phyloP scores from a whole-genome alignment of 2,113 vertebrate species.

The Oplegnathus fasciatus region DNA sequence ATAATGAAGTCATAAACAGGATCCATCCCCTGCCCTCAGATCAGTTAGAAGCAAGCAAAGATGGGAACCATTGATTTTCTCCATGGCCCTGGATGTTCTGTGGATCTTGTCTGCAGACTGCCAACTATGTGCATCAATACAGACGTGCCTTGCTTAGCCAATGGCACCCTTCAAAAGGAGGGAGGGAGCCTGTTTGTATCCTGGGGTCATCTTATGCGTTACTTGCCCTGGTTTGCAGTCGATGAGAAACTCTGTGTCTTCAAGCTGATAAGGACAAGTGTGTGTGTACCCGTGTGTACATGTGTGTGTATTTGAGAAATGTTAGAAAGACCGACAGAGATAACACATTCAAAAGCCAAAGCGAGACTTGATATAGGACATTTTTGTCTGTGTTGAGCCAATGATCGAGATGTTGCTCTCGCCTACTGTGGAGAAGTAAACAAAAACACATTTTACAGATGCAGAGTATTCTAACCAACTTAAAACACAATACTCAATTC shows the following conservation, averaged over 20 bases:
- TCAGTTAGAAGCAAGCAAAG: conserved; percentile 56
- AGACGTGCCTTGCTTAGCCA: conserved; percentile 74
- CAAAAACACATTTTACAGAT: background rate
- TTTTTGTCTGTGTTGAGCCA: conserved; percentile 8
- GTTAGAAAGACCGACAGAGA: conserved; percentile 10
- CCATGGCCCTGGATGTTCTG: conserved; percentile 71
- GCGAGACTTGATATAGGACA: background rate
- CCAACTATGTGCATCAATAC: conserved; percentile 80
- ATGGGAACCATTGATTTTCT: conserved; percentile 82
- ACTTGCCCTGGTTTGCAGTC: conserved; percentile 39
- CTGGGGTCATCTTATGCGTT: conserved; percentile 62
- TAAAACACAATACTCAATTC: background rate
- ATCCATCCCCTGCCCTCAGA: conserved; percentile 57
- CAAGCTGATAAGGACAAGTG: conserved; percentile 36
- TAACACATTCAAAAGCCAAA: conserved; percentile 5
- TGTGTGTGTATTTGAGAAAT: conserved; percentile 18
- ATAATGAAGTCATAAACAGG: conserved; percentile 80
- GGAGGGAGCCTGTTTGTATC: conserved; percentile 58
- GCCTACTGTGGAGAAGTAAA: background rate
- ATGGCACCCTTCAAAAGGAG: conserved; percentile 75
- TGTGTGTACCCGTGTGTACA: background rate
- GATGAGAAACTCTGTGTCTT: conserved; percentile 54
- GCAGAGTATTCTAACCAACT: background rate
- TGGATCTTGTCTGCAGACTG: conserved; percentile 77
- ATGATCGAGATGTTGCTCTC: background rate